phyloP scores from a whole-genome alignment of 23 tunicate species.

The Halocynthia roretzi region DNA sequence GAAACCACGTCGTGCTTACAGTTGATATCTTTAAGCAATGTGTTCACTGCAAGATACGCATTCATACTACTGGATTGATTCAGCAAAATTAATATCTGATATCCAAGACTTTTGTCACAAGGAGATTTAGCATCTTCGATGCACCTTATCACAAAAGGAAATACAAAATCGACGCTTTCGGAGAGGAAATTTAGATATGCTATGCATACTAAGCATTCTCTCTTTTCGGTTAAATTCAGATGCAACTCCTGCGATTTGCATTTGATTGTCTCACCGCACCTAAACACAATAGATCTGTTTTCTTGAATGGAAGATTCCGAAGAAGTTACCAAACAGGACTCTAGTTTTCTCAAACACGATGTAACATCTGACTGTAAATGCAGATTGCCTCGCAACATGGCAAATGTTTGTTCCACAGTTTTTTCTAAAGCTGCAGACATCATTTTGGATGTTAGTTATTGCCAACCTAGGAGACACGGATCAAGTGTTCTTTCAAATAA shows the following conservation, averaged over 20 bases:
- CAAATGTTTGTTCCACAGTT: constrained; percentile 8
- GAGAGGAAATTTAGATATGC: neutral
- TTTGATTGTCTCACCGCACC: neutral
- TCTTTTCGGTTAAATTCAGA: neutral
- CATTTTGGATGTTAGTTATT: neutral
- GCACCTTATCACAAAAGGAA: constrained; percentile 34
- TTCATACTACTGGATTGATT: constrained; percentile 2
- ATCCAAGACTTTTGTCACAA: constrained; percentile 47
- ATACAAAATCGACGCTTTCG: neutral
- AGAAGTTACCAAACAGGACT: neutral
- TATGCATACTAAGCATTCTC: neutral
- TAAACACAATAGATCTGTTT: neutral
- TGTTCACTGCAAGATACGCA: constrained; percentile 62
- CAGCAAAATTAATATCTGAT: constrained; percentile 30
- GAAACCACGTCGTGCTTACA: constrained; percentile 23
- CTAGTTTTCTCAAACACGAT: neutral
- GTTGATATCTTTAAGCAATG: constrained; percentile 51
- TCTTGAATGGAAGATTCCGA: neutral
- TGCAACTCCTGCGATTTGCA: constrained; percentile 2
- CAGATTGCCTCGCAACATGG: constrained; percentile 1
- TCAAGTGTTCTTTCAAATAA: too few species aligned
- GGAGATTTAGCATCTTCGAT: constrained; percentile 39
- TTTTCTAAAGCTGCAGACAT: constrained; percentile 19
- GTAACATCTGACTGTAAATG: neutral
- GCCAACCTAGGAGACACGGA: too few species aligned